Evolutionary conservation across 2,888 invertebrate species (phyloP), one percentile per base, ranked within the genome.

Genomic region (Galerucella pusilla): DNA sequence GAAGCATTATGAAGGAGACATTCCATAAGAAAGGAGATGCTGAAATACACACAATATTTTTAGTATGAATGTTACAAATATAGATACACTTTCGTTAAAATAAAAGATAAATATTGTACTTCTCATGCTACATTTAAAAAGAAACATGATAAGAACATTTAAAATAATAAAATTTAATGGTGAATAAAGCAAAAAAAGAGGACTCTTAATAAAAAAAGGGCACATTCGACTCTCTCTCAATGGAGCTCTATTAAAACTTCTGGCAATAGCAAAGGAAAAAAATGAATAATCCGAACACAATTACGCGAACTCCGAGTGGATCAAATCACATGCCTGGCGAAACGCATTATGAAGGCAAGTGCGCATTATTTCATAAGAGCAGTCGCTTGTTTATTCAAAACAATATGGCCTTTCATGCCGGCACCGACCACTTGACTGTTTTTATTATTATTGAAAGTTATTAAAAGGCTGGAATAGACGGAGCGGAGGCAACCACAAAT

Each of bases 351-450:
- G 79, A 79, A 77, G 72, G 80, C 84, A 84, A 86, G 86, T 85
- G 86, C 85, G 82, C 84, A 85, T 86, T 86, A 86, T 86, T 85
- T 84, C 80, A 82, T 83, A 84, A 85, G 85, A 84, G 85, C 85
- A 84, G 84, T 82, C 83, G 82, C 84, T 84, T 85, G 85, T 85
- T 85, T 84, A 81, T 81, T 81, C 78, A 78, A 81, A 84, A 85
- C 85, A 85, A 85, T 85, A 81, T 77, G 78, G 81, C 82, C 84
- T 85, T 85, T 85, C 82, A 85, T 84, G 77, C 79, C 74, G 35
- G 68, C 79, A 80, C 82, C 81, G 83, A 79, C 83, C 84, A 81
- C 85, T 85, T 83, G 85, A 85, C 84, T 84, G 81, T n/a, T 79
- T 79, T 79, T 79, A 79, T 79, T 79, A 79, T 79, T 78, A 77